These are phyloP conservation scores for Oxyscelio sp. DNA, from an alignment of 2,888 invertebrate species.

Conservation along the genomic window DNA sequence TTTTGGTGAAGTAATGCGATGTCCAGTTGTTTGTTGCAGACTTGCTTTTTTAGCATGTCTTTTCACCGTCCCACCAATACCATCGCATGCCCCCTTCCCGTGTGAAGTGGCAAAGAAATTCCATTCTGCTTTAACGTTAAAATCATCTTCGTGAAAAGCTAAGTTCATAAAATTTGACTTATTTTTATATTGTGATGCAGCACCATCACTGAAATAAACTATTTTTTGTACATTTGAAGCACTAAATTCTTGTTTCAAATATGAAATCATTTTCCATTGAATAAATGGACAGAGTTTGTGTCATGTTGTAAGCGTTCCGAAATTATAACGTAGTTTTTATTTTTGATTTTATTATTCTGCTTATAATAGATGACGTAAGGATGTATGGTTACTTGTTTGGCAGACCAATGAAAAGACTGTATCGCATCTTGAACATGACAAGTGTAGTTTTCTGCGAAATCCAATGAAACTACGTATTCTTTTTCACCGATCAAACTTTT, in stretches of 20 bases:
- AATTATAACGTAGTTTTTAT: constrained; percentile 21
- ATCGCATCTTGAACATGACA: constrained; percentile 31
- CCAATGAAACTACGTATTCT: constrained; percentile 23
- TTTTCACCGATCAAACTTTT: constrained; percentile 5
- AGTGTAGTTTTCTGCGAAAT: constrained; percentile 43
- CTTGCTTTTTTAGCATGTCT: constrained; percentile 3
- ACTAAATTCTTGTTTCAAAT: constrained; percentile 11
- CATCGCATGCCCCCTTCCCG: not conserved
- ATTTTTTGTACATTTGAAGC: constrained; percentile 6
- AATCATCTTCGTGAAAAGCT: constrained; percentile 2
- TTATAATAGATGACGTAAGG: constrained; percentile 33
- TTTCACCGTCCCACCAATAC: not conserved
- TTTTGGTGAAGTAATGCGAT: not conserved
- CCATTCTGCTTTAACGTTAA: constrained; percentile 6
- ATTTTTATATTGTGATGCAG: constrained; percentile 25
- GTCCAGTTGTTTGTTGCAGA: not conserved
- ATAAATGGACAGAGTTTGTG: constrained; percentile 11
- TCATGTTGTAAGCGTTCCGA: constrained; percentile 20
- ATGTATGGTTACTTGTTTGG: constrained; percentile 19
- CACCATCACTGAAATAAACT: constrained; percentile 15
- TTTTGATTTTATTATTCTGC: constrained; percentile 1
- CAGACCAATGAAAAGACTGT: constrained; percentile 31
- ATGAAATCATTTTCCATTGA: constrained; percentile 20
- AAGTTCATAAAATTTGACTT: constrained; percentile 51
- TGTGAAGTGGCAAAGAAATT: not conserved